Evolutionary conservation across 2,888 invertebrate species (phyloP), one percentile per base, ranked within the genome.

Genomic region (Thereva nobilitata): DNA sequence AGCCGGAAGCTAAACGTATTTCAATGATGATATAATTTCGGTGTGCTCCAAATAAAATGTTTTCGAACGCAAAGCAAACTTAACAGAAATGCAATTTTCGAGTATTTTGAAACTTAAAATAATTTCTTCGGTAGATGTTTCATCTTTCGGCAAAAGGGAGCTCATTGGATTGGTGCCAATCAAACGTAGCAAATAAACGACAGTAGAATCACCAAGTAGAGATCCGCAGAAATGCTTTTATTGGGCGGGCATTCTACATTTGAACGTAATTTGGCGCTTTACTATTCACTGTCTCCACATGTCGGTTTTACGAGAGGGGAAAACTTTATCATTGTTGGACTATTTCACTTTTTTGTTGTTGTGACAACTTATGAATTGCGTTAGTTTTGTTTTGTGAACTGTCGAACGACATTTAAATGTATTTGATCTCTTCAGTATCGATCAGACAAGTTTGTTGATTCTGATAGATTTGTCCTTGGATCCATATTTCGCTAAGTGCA

Each of bases 291-390:
- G 59, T 59, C 45, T 59, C 12, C 40, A 38, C 23, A 23, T 23
- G 49, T 47, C 45, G 38, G 45, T 47, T 40, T 59, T 59, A 47
- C 49, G 47, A 59, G 47, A 44, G n/a, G 42, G 56, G n/a, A 49
- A 59, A 83, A 67, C 49, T 50, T 67, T 55, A 67, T 67, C 64
- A 67, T 67, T 41, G 67, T 67, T 53, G 67, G 64, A 52, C 67
- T 10, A 64, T 64, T 64, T 52, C 37, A 45, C 42, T 55, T 63
- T 55, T 44, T 63, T 4, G 23, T 44, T n/a, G 37, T 63, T 40
- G 44, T 56, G 45, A 47, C n/a, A 41, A 52, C 42, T 52, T 10
- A 9, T n/a, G 10, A 23, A 23, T 23, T 23, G 23, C 23, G 23
- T 23, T 23, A 2, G 23, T 23, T 23, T 23, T 23, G 23, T 23